Conservation (phyloP, 2,888 invertebrate genomes). For the Cheilosia soror region DNA sequence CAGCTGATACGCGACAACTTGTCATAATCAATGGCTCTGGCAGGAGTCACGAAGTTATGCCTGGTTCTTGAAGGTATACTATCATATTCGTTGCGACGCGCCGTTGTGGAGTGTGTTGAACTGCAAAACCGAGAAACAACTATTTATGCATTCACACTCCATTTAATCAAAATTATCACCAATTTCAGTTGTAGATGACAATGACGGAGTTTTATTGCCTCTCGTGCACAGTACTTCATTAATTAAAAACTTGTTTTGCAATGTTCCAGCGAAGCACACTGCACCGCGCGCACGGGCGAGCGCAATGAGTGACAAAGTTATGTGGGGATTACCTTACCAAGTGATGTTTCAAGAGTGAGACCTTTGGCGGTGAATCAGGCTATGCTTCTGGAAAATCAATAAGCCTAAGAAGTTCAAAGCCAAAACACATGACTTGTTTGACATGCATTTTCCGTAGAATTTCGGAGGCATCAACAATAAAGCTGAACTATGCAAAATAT, state of each 20-base stretch:
- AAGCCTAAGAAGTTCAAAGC: too few relatives aligned
- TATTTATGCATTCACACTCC: conserved; percentile 73
- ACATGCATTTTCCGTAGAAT: too few relatives aligned
- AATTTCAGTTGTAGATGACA: conserved; percentile 60
- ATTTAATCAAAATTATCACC: conserved; percentile 73
- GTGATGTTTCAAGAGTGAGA: too few relatives aligned
- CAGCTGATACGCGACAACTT: conserved; percentile 74
- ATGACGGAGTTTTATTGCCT: conserved; percentile 65
- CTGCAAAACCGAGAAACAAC: conserved; percentile 49
- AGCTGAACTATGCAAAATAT: too few relatives aligned
- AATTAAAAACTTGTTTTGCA: conserved; percentile 63
- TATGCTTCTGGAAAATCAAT: too few relatives aligned
- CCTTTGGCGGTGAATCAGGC: too few relatives aligned
- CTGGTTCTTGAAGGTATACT: conserved; percentile 20
- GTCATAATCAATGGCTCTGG: conserved; percentile 70
- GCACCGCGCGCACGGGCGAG: neutral
- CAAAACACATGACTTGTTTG: too few relatives aligned
- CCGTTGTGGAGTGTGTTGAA: conserved; percentile 17
- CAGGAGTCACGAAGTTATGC: conserved; percentile 34
- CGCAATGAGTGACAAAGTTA: neutral
- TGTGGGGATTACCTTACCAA: too few relatives aligned
- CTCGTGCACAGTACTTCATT: conserved; percentile 21
- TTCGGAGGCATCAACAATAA: too few relatives aligned
- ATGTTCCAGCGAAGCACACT: neutral
- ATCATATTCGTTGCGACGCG: conserved; percentile 12